These are phyloP conservation scores for Passer domesticus DNA, from an alignment of 2,113 vertebrate species.

Conservation along the genomic window DNA sequence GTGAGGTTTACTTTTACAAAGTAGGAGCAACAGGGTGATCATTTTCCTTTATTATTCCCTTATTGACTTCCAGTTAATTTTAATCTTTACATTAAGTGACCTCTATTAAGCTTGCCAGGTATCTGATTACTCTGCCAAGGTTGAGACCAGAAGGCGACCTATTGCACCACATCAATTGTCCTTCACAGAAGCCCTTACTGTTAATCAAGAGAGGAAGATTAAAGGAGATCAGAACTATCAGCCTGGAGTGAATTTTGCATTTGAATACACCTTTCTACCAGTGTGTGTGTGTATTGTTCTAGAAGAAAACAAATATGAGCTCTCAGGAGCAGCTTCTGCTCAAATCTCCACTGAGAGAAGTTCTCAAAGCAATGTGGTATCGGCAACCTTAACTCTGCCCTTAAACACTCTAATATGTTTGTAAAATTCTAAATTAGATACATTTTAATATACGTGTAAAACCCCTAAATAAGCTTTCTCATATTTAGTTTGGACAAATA, in stretches of 20 bases:
- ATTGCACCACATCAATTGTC: slow-evolving; percentile 35
- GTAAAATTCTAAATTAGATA: neutral
- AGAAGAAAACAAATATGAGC: neutral
- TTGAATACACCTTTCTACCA: neutral
- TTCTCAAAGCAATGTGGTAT: neutral
- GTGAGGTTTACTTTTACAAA: slow-evolving; percentile 49
- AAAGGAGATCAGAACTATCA: slow-evolving; percentile 28
- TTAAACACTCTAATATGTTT: neutral
- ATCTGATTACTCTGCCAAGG: slow-evolving; percentile 48
- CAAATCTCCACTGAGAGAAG: neutral
- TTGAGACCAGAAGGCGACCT: neutral
- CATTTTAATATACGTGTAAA: neutral
- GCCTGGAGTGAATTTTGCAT: slow-evolving; percentile 4
- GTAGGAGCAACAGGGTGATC: slow-evolving; percentile 47
- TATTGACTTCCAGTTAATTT: slow-evolving; percentile 65
- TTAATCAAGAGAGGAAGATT: slow-evolving; percentile 63
- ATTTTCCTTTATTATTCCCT: slow-evolving; percentile 68
- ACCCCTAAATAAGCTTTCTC: neutral
- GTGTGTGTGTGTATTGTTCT: rapidly evolving
- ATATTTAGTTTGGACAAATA: neutral
- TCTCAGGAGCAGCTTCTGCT: neutral
- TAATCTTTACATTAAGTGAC: slow-evolving; percentile 57
- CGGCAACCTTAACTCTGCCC: neutral
- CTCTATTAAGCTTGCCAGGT: slow-evolving; percentile 20
- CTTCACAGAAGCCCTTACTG: slow-evolving; percentile 41